A percentile compares a stretch with the other conserved stretches of the same genome.
Conservation (phyloP, 2,797 vertebrate species). For the Siniperca obscura region DNA sequence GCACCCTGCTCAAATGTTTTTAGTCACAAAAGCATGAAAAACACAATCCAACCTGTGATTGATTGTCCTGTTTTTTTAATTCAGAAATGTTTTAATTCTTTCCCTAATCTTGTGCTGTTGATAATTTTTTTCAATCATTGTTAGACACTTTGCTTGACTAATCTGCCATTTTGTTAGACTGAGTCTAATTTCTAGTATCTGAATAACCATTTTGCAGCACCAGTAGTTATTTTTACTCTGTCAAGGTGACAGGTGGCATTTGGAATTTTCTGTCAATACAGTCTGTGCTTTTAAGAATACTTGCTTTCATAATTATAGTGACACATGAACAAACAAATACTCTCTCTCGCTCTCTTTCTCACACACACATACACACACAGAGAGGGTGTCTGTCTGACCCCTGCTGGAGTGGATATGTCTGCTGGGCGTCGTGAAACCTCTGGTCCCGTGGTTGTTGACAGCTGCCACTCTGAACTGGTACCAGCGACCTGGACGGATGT, state of each 20-base stretch:
- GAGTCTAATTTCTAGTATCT: neutral
- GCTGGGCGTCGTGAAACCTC: constrained; percentile 94
- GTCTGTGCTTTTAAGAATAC: too few species aligned
- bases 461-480: constrained; percentile 96
- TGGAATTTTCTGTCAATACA: neutral
- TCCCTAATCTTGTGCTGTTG: neutral
- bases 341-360: neutral
- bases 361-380: constrained; percentile 1
- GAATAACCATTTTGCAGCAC: neutral
- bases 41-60: too few species aligned
- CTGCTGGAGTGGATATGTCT: constrained; percentile 91
- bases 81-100: too few species aligned
- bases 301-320: neutral
- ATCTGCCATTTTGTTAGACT: neutral
- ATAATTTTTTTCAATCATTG: neutral
- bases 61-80: too few species aligned
- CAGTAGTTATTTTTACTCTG: neutral
- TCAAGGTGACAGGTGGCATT: neutral
- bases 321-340: neutral
- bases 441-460: constrained; percentile 91
- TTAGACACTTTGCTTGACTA: neutral
- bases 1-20: too few species aligned
- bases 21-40: too few species aligned
- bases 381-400: constrained; percentile 82
- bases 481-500: constrained; percentile 90